Conservation (phyloP, 2,113 vertebrate species). For the Neogobius melanostomus region DNA sequence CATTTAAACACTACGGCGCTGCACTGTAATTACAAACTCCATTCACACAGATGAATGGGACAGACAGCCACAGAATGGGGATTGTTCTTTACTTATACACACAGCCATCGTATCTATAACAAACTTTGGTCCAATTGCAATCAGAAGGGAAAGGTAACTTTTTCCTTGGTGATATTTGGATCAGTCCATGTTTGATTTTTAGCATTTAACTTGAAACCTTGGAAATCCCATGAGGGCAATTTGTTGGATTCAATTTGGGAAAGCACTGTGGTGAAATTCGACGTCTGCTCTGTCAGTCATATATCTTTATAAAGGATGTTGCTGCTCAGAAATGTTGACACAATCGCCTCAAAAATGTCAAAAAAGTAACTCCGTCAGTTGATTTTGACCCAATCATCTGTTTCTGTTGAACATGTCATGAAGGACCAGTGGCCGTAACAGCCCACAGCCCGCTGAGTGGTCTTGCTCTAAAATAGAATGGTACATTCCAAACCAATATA, state of each 20-base stretch:
- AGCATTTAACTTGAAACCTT: conserved; percentile 46
- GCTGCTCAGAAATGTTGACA: conserved; percentile 66
- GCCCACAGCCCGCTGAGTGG: conserved; percentile 71
- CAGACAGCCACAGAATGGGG: conserved; percentile 44
- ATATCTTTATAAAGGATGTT: conserved; percentile 61
- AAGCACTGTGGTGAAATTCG: conserved; percentile 64
- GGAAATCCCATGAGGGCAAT: conserved; percentile 60
- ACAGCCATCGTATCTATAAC: conserved; percentile 38
- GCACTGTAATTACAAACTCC: conserved; percentile 68
- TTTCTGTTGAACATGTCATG: conserved; percentile 65
- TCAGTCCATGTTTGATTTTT: conserved; percentile 21
- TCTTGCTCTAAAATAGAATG: conserved; percentile 75
- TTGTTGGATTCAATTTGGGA: conserved; percentile 58
- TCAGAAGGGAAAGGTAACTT: conserved; percentile 23
- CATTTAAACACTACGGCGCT: conserved; percentile 63
- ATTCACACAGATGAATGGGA: conserved; percentile 53
- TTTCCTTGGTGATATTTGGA: conserved; percentile 46
- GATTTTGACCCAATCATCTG: conserved; percentile 38
- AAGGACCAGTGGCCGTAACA: conserved; percentile 65
- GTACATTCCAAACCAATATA: conserved; percentile 82
- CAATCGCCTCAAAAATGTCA: conserved; percentile 74
- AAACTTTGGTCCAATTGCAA: conserved; percentile 55
- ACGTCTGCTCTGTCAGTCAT: conserved; percentile 49
- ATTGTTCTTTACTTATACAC: conserved; percentile 40
- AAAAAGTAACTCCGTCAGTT: conserved; percentile 31